Conservation (phyloP, 2,888 invertebrate genomes). For the Chaitophorus viminalis region DNA sequence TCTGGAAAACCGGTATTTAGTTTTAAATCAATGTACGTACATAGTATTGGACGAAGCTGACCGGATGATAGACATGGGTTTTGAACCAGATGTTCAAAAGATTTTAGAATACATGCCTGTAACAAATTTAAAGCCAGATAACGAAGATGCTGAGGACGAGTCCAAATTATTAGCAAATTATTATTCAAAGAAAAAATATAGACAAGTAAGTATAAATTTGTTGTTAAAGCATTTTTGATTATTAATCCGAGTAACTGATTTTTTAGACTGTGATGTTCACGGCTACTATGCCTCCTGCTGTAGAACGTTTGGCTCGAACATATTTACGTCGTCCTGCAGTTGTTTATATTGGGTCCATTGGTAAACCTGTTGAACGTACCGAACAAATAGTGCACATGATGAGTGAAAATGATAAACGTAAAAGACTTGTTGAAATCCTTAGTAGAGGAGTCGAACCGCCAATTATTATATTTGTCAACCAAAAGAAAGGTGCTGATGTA, state of each 20-base stretch:
- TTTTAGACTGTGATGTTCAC: conserved; percentile 98
- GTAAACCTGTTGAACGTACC: conserved; percentile 96
- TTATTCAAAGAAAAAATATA: conserved; percentile 93
- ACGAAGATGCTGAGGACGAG: conserved; percentile 97
- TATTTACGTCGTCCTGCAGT: conserved; percentile 96
- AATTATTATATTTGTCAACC: conserved; percentile 99
- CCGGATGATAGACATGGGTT: conserved; percentile 99
- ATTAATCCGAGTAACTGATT: conserved; percentile 59
- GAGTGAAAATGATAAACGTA: conserved; percentile 94
- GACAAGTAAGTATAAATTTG: conserved; percentile 73
- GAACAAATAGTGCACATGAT: conserved; percentile 98
- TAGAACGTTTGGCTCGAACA: conserved; percentile 93
- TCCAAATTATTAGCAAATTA: conserved; percentile 91
- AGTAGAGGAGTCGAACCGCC: conserved; percentile 93
- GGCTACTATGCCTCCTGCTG: conserved; percentile 98
- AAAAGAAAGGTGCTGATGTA: conserved; percentile 99
- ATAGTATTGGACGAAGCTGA: conserved; percentile 97
- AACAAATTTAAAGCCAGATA: conserved; percentile 96
- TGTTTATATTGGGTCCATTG: conserved; percentile 95
- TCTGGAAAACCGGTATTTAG: conserved; percentile 95
- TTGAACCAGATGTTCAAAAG: conserved; percentile 97
- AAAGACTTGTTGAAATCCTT: conserved; percentile 94
- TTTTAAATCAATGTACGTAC: conserved; percentile 97
- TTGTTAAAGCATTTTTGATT: background rate
- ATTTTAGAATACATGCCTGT: conserved; percentile 98